Evolutionary conservation across 2,797 vertebrate species (phyloP).

Genomic region (Danio choprae): DNA sequence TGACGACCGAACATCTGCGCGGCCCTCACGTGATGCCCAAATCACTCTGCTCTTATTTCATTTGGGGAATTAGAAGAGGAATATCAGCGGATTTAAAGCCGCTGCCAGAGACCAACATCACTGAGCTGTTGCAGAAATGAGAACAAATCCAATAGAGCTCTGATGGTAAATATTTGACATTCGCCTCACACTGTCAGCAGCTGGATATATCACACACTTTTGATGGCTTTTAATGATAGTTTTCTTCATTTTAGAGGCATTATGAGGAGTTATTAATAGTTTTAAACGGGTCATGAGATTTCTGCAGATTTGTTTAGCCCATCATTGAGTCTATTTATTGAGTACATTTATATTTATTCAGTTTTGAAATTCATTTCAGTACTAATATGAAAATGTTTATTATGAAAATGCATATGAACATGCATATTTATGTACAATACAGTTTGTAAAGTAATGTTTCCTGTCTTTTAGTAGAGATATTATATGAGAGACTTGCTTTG

Average conservation of each 20-base stretch:
- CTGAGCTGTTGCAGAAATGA: slow-evolving; percentile 73
- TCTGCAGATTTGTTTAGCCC: too few species aligned
- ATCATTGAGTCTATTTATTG: too few species aligned
- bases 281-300: neutral
- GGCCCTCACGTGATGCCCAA: slow-evolving; percentile 70
- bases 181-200: slow-evolving; percentile 40
- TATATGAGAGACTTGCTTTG: too few species aligned
- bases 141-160: slow-evolving; percentile 70
- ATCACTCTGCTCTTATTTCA: slow-evolving; percentile 79
- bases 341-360: too few species aligned
- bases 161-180: slow-evolving; percentile 65
- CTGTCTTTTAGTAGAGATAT: too few species aligned
- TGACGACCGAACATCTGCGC: slow-evolving; percentile 57
- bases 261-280: neutral
- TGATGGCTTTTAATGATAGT: slow-evolving; percentile 9
- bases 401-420: too few species aligned
- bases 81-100: slow-evolving; percentile 74
- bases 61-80: slow-evolving; percentile 79
- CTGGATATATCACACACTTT: neutral
- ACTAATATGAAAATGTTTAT: too few species aligned
- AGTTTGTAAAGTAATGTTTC: too few species aligned
- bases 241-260: neutral
- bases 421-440: too few species aligned
- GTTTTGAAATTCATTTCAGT: too few species aligned
- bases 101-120: slow-evolving; percentile 69